Evolutionary conservation across 2,888 invertebrate species (phyloP).

Genomic region (Parascotia fuliginaria): DNA sequence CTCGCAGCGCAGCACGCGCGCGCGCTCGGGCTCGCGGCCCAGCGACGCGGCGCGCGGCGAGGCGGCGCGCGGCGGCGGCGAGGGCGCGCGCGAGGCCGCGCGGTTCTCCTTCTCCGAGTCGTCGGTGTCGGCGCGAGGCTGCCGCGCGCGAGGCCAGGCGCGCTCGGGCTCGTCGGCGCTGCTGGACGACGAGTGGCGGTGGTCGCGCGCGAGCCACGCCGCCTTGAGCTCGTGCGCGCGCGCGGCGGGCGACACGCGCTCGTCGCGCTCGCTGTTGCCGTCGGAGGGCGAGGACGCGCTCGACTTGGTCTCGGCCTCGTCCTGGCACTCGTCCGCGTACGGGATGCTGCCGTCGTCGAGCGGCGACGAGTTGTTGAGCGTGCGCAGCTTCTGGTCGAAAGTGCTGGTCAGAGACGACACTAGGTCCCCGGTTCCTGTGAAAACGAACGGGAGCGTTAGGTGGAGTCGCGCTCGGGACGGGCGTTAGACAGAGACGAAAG

Average conservation of each 20-base stretch:
- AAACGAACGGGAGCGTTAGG: slow-evolving; percentile 47
- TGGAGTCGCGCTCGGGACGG: slow-evolving; percentile 11
- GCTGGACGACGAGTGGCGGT: slow-evolving; percentile 67
- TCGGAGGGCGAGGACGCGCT: slow-evolving; percentile 65
- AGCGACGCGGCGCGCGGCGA: slow-evolving; percentile 87
- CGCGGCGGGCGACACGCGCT: slow-evolving; percentile 56
- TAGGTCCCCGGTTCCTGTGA: slow-evolving; percentile 93
- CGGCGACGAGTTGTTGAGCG: slow-evolving; percentile 89
- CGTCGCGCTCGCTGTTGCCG: slow-evolving; percentile 32
- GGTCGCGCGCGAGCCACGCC: slow-evolving; percentile 78
- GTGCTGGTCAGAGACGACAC: slow-evolving; percentile 93
- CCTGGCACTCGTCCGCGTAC: slow-evolving; percentile 89
- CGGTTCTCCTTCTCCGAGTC: slow-evolving; percentile 78
- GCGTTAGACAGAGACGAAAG: slow-evolving; percentile 57
- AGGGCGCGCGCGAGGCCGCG: slow-evolving; percentile 56
- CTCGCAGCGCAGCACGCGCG: slow-evolving; percentile 86
- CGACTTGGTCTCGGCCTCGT: slow-evolving; percentile 77
- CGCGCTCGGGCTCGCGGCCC: slow-evolving; percentile 79
- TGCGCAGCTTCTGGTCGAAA: slow-evolving; percentile 93
- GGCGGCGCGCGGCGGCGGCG: slow-evolving; percentile 41
- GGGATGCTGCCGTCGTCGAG: slow-evolving; percentile 89
- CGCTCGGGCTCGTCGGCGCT: slow-evolving; percentile 64
- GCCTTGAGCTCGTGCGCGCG: slow-evolving; percentile 76
- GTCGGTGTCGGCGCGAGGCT: slow-evolving; percentile 55
- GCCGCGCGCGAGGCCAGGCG: slow-evolving; percentile 46